Base-by-base conservation (phyloP, 1,140 invertebrate species). In the Drosophila nebulosa region DNA sequence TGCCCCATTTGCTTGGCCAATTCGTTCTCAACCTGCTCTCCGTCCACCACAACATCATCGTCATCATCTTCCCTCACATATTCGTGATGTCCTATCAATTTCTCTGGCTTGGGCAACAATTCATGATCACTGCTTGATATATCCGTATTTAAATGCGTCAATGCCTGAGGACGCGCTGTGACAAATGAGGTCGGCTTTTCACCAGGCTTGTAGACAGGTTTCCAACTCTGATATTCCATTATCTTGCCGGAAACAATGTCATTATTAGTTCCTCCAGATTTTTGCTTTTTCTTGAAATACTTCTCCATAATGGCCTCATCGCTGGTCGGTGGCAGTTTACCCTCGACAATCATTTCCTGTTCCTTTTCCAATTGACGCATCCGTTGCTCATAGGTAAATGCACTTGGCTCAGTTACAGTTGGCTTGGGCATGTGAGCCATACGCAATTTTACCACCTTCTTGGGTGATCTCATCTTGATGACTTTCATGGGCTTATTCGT, bases 281-380 rank as follows among this genome's bases (percentile, higher is more conserved):
- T 61, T 0, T 63, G 39, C 5, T 80, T 78, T n/a, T 67, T 70
- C 36, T 76, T 76, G 22, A 88, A 88, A 52, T 88, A 88, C 46
- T 88, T 88, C 0, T 88, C 76, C 68, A 89, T 52, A 0, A 88
- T 69, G 0, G 72, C 78, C 62, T 89, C 88, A 46, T 78, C 89
- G 42, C 73, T 78, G 67, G 56, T 84, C 42, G 63, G 18, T 0
- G 89, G 79, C 10, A 55, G 39, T n/a, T 75, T 79, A 35, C 89
- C 89, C 72, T 90, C 89, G 2, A 78, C 89, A 24, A 90, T 90
- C 3, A 90, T 56, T 36, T 90, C 89, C 53, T 90, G 89, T 24
- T 90, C 85, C 58, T 81, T 86, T 36, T 90, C 89, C 68, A 90
- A 30, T 22, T 90, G 74, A 0, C 79, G 52, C 74, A 90, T 75